Conservation (phyloP, 2,797 vertebrate genomes). For the Enteromius radiatus region DNA sequence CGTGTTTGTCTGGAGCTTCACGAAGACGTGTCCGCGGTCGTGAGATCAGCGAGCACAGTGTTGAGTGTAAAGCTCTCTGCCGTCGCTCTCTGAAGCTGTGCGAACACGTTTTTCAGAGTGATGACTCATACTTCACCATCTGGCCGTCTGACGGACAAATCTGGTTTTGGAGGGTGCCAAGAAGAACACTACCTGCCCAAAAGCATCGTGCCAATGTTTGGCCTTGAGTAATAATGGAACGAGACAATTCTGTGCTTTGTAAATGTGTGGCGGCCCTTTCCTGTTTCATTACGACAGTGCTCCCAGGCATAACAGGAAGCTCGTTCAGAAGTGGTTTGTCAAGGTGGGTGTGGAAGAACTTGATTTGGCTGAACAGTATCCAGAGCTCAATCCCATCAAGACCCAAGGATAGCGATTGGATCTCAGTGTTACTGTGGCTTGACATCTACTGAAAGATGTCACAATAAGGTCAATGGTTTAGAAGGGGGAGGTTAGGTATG, state of each 20-base stretch:
- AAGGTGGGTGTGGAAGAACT: not conserved
- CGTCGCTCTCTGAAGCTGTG: not conserved
- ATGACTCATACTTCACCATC: constrained; percentile 37
- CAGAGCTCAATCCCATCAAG: not conserved
- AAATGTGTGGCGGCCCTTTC: not conserved
- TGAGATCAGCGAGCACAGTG: not conserved
- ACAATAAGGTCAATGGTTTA: not conserved
- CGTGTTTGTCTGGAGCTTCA: not conserved
- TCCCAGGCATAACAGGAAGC: not conserved
- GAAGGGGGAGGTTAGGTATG: not conserved
- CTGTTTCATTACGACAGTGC: not conserved
- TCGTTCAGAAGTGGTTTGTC: not conserved
- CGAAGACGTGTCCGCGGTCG: not conserved
- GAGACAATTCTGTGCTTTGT: not conserved
- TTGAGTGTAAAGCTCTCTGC: not conserved
- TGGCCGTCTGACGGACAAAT: constrained; percentile 23
- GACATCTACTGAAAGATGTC: not conserved
- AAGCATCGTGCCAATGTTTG: not conserved
- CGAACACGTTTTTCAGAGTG: not conserved
- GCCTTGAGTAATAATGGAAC: not conserved
- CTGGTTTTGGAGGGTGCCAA: constrained; percentile 2
- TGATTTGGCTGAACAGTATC: not conserved
- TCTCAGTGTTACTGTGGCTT: not conserved
- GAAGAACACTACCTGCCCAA: constrained; percentile 24
- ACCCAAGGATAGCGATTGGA: not conserved